phyloP scores from a whole-genome alignment of 2,113 vertebrate genomes.

The Thunnus maccoyii region DNA sequence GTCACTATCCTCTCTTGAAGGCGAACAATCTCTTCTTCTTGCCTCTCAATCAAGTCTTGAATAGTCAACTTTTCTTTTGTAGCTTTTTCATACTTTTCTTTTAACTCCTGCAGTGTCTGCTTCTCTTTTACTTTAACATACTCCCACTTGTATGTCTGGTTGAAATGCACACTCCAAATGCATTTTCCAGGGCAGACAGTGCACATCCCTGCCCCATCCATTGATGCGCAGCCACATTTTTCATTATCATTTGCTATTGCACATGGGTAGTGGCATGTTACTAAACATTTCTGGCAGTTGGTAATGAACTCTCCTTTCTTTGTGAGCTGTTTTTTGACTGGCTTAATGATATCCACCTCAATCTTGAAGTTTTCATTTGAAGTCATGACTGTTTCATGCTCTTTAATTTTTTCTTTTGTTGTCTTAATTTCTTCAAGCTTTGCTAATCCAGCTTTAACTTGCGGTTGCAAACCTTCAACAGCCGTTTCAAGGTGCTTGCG shows the following conservation, averaged over 20 bases:
- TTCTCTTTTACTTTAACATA: conserved; percentile 46
- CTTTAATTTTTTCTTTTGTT: no score
- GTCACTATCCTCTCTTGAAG: conserved; percentile 25
- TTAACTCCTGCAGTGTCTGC: conserved; percentile 42
- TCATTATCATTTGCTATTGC: conserved; percentile 14
- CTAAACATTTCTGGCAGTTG: conserved; percentile 69
- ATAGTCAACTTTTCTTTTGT: neutral
- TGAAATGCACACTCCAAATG: conserved; percentile 44
- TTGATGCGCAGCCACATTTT: conserved; percentile 41
- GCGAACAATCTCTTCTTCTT: conserved; percentile 43
- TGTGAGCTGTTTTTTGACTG: conserved; percentile 21
- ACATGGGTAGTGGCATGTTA: conserved; percentile 71
- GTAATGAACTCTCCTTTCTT: conserved; percentile 54
- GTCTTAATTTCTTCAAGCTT: no score
- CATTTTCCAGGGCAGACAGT: conserved; percentile 63
- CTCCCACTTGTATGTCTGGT: conserved; percentile 56
- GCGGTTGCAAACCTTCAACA: conserved; percentile 41
- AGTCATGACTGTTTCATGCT: no score
- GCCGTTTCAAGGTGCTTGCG: conserved; percentile 48
- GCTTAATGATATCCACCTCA: conserved; percentile 43
- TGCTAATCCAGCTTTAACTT: conserved; percentile 44
- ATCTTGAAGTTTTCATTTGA: no score
- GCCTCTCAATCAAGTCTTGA: conserved; percentile 44
- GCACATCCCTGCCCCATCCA: conserved; percentile 26
- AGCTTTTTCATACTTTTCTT: conserved; percentile 37